Evolutionary conservation across 2,113 vertebrate species (phyloP).

Genomic region (Ctenomys sociabilis): DNA sequence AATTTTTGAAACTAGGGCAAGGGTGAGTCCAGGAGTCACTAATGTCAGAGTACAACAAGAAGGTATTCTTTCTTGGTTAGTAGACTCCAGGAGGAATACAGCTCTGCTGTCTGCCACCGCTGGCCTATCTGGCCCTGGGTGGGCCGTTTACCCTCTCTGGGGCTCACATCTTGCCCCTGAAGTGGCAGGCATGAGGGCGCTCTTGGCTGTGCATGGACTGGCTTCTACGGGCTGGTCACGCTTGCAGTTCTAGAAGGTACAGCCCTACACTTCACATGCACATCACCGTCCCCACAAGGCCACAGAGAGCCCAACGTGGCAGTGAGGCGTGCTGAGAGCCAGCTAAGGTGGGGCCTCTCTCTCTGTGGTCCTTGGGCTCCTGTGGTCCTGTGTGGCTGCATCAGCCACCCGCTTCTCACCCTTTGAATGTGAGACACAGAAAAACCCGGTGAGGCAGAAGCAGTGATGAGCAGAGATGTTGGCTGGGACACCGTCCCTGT

Average conservation of each 20-base stretch:
- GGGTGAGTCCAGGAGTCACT: no score
- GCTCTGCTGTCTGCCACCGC: not conserved
- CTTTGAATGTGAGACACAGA: not conserved
- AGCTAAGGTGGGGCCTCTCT: not conserved
- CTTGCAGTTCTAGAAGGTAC: not conserved
- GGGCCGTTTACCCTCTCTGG: not conserved
- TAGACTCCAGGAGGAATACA: not conserved
- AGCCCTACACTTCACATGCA: not conserved
- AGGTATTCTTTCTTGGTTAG: not conserved
- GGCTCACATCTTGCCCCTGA: not conserved
- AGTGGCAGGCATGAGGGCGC: no score
- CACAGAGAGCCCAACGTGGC: not conserved
- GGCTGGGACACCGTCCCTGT: not conserved
- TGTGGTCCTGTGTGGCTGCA: not conserved
- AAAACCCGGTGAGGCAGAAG: not conserved
- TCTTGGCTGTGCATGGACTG: not conserved
- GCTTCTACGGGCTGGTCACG: no score
- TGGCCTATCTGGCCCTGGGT: not conserved
- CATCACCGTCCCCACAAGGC: not conserved
- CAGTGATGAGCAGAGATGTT: not conserved
- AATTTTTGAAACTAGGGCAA: no score
- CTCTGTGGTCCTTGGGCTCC: not conserved
- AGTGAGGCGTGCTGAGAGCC: not conserved
- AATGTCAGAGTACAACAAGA: no score
- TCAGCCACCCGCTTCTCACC: not conserved